Conservation (phyloP, 2,888 invertebrate genomes). For the Leuctra nigra region DNA sequence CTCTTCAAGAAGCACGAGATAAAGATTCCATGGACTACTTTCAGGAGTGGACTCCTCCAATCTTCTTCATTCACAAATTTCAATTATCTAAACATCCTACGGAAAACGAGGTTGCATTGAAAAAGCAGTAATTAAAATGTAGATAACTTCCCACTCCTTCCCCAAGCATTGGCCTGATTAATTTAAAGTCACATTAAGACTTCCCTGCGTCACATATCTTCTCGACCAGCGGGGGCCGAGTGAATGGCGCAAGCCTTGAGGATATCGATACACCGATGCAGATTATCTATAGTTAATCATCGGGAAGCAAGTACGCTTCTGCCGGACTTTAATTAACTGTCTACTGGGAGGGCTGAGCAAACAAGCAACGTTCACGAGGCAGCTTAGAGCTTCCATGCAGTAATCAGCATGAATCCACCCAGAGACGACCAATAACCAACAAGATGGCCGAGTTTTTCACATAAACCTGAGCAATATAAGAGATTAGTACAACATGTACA, state of each 20-base stretch:
- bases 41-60: not conserved
- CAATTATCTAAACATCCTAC: constrained; percentile 19
- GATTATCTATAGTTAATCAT: constrained; percentile 13
- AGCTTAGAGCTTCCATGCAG: not conserved
- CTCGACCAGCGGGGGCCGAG: not conserved
- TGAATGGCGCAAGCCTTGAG: not conserved
- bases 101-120: constrained; percentile 11
- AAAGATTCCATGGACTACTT: not conserved
- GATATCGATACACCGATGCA: constrained; percentile 12
- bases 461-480: not conserved
- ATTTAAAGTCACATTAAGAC: constrained; percentile 8
- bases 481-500: not conserved
- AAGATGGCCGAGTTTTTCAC: not conserved
- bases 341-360: constrained; percentile 16
- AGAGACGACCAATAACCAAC: not conserved
- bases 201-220: not conserved
- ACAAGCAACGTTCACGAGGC: not conserved
- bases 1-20: not conserved
- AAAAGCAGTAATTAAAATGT: constrained; percentile 17
- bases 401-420: too few species aligned
- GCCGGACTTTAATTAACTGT: constrained; percentile 17
- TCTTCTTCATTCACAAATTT: constrained; percentile 17
- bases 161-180: not conserved
- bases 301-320: not conserved
- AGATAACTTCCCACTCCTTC: constrained; percentile 15